Conservation (phyloP, 2,113 vertebrate species). For the Pluvianellus socialis region DNA sequence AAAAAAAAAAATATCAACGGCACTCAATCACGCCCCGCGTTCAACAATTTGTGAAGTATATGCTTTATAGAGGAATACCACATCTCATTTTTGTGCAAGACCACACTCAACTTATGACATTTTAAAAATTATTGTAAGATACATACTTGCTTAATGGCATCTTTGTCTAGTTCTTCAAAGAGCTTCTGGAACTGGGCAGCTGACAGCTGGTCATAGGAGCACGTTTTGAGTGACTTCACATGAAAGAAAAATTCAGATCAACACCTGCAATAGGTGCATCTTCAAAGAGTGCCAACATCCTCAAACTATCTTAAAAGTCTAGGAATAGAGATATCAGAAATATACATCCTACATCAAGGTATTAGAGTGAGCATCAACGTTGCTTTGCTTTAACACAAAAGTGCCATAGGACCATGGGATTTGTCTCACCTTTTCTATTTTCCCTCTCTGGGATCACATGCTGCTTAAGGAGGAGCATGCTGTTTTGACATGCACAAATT, state of each 20-base stretch:
- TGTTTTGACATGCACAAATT: neutral
- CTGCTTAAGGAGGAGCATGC: neutral
- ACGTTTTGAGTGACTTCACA: slow-evolving; percentile 65
- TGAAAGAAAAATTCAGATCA: neutral
- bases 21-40: neutral
- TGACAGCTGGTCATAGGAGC: slow-evolving; percentile 66
- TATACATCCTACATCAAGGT: neutral
- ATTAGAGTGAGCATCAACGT: neutral
- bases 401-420: neutral
- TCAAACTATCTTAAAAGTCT: neutral
- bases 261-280: neutral
- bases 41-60: neutral
- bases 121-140: neutral
- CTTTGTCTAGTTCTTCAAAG: slow-evolving; percentile 89
- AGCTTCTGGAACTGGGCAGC: slow-evolving; percentile 82
- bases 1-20: neutral
- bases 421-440: neutral
- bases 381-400: neutral
- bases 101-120: neutral
- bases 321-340: neutral
- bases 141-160: slow-evolving; percentile 77
- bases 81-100: neutral
- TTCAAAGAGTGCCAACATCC: neutral
- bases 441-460: neutral
- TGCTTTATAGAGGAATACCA: neutral